Evolutionary conservation across 2,113 vertebrate genomes (phyloP).

Genomic region (Carlito syrichta): DNA sequence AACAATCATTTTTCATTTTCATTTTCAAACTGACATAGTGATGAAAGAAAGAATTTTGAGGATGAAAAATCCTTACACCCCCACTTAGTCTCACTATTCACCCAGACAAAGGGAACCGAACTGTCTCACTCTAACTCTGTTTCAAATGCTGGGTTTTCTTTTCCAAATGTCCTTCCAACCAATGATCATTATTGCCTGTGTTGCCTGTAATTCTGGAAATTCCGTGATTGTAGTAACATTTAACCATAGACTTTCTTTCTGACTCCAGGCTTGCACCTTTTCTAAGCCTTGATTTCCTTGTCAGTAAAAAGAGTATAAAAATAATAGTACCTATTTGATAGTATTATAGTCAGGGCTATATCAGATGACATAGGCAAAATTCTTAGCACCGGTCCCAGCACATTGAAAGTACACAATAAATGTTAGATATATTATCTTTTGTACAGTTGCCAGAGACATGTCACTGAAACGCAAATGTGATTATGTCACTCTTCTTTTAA

Average conservation of each 20-base stretch:
- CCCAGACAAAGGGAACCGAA: slow-evolving; percentile 47
- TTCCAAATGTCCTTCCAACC: slow-evolving; percentile 78
- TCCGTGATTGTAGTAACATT: slow-evolving; percentile 23
- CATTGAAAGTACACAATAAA: slow-evolving; percentile 26
- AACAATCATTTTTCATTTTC: slow-evolving; percentile 13
- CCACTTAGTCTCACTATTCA: slow-evolving; percentile 1
- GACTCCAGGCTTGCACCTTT: neutral
- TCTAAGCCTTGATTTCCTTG: slow-evolving; percentile 28
- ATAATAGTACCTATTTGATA: slow-evolving; percentile 38
- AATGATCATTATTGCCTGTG: slow-evolving; percentile 76
- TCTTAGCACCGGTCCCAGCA: slow-evolving; percentile 16
- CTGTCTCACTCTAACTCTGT: slow-evolving; percentile 53
- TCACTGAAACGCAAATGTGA: slow-evolving; percentile 14
- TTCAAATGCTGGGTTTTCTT: slow-evolving; percentile 64
- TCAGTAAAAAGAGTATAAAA: slow-evolving; percentile 40
- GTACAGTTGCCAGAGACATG: slow-evolving; percentile 17
- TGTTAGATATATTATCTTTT: slow-evolving; percentile 40
- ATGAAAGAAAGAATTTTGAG: slow-evolving; percentile 36
- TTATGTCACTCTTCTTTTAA: slow-evolving; percentile 36
- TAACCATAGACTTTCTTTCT: slow-evolving; percentile 61
- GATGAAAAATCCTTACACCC: neutral
- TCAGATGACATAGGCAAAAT: slow-evolving; percentile 25
- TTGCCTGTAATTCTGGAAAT: slow-evolving; percentile 75
- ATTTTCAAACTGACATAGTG: slow-evolving; percentile 23
- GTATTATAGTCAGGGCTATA: neutral